Evolutionary conservation across 37 sponge, comb jelly and placozoan species (phyloP).

Genomic region (Hormiphora californensis): DNA sequence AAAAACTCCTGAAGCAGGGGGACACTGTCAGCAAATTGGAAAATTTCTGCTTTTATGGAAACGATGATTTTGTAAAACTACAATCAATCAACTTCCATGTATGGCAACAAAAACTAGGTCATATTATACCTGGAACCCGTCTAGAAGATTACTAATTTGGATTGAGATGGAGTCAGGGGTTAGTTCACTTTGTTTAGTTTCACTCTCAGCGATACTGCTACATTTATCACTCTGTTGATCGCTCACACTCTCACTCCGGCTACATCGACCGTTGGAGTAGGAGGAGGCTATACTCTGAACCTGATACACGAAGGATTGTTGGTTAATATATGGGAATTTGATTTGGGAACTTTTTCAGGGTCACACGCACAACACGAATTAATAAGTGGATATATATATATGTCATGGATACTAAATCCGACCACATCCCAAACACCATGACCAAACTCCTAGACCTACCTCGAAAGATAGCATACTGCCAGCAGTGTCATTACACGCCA

Average conservation of each 20-base stretch:
- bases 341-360: too few relatives aligned
- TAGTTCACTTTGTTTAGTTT: neutral
- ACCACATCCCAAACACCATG: too few relatives aligned
- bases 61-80: too few relatives aligned
- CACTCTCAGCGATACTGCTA: neutral
- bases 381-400: too few relatives aligned
- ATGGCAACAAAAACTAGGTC: too few relatives aligned
- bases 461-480: conserved; percentile 55
- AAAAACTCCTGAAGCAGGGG: conserved; percentile 9
- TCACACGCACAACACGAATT: too few relatives aligned
- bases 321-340: too few relatives aligned
- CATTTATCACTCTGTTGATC: neutral
- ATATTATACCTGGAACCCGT: neutral
- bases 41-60: too few relatives aligned
- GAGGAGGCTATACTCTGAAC: conserved; percentile 23
- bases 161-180: neutral
- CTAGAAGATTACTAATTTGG: neutral
- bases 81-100: neutral
- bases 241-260: conserved; percentile 44
- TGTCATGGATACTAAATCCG: too few relatives aligned
- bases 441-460: too few relatives aligned
- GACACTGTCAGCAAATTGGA: too few relatives aligned
- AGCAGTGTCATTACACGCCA: neutral
- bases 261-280: neutral
- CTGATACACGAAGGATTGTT: too few relatives aligned